phyloP scores from a whole-genome alignment of 2,113 vertebrate species.

The Spea multiplicata region DNA sequence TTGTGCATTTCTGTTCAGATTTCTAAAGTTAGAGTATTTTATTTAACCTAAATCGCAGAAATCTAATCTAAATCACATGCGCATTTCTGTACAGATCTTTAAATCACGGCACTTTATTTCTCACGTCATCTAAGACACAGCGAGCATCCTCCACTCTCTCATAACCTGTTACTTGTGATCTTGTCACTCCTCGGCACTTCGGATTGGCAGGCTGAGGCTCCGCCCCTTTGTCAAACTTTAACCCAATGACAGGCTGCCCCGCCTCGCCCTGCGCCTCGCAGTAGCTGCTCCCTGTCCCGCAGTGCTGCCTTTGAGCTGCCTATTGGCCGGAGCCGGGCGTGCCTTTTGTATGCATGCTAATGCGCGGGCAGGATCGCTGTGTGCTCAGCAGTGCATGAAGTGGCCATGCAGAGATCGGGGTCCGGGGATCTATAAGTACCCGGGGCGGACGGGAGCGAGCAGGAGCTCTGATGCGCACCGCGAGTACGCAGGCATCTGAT shows the following conservation, averaged over 20 bases:
- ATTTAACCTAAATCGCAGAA: no score
- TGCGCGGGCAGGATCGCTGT: slow-evolving; percentile 16
- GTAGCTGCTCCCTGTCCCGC: slow-evolving; percentile 15
- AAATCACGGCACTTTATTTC: no score
- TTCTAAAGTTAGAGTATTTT: no score
- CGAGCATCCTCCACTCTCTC: no score
- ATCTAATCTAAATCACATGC: no score
- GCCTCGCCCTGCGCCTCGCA: slow-evolving; percentile 3
- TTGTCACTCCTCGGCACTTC: no score
- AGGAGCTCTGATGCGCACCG: slow-evolving; percentile 33
- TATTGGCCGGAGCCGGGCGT: slow-evolving; percentile 52
- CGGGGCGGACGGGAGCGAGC: background rate
- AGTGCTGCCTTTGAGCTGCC: slow-evolving; percentile 35
- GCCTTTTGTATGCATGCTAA: slow-evolving; percentile 55
- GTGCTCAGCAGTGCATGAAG: slow-evolving; percentile 16
- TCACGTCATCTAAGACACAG: no score
- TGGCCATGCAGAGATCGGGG: slow-evolving; percentile 36
- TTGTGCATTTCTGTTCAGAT: no score
- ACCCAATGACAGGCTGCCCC: slow-evolving; percentile 53
- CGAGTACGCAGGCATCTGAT: background rate
- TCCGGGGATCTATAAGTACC: slow-evolving; percentile 41
- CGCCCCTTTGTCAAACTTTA: slow-evolving; percentile 51
- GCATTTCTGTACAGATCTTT: no score
- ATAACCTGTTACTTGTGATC: no score
- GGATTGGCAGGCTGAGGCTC: no score